phyloP scores from a whole-genome alignment of 2,888 invertebrate species.

The Rhyacophila evoluta region DNA sequence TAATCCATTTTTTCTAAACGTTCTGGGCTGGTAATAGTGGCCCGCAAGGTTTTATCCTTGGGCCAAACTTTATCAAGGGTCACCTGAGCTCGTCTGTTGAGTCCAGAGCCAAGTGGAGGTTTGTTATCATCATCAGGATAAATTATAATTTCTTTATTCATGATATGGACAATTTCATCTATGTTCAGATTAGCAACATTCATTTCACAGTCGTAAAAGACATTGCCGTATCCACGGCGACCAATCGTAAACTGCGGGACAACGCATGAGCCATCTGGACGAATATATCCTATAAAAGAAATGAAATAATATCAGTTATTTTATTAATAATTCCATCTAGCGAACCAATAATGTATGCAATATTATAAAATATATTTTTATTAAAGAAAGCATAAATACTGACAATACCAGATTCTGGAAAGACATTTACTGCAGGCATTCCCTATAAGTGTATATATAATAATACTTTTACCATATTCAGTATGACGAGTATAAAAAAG shows the following conservation, averaged over 20 bases:
- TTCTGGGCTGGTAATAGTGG: conserved; percentile 84
- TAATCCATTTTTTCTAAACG: conserved; percentile 85
- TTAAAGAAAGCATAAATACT: too few species aligned
- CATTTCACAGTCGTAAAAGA: conserved; percentile 85
- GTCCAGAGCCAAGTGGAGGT: conserved; percentile 86
- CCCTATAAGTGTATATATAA: too few species aligned
- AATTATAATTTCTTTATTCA: conserved; percentile 93
- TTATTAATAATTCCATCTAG: too few species aligned
- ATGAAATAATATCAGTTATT: not conserved
- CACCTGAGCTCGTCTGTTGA: conserved; percentile 92
- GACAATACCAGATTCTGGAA: too few species aligned
- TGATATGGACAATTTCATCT: conserved; percentile 90
- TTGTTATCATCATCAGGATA: conserved; percentile 93
- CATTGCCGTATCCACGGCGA: conserved; percentile 90
- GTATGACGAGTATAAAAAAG: too few species aligned
- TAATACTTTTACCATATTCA: too few species aligned
- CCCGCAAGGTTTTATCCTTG: conserved; percentile 82
- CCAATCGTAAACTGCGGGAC: conserved; percentile 92
- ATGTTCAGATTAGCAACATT: conserved; percentile 88
- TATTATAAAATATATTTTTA: too few species aligned
- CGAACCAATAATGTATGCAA: too few species aligned
- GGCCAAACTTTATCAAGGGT: conserved; percentile 97
- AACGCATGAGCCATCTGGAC: conserved; percentile 82
- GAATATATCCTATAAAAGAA: conserved; percentile 69
- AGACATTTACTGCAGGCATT: too few species aligned